Evolutionary conservation across 2,797 vertebrate species (phyloP).

Genomic region (Heliangelus exortis): DNA sequence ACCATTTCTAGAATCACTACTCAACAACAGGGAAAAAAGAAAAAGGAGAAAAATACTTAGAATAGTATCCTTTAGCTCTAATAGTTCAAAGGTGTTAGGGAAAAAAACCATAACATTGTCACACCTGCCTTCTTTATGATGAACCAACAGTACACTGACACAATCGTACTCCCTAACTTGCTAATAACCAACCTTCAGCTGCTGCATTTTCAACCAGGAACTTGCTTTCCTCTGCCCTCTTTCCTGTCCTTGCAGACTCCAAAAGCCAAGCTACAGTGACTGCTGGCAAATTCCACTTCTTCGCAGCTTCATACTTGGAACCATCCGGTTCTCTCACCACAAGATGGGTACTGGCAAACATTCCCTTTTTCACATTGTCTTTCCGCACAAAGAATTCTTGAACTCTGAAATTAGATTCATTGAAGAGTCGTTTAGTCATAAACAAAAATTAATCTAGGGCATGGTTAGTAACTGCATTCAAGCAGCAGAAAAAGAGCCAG

Average conservation of each 20-base stretch:
- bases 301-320: slow-evolving; percentile 94
- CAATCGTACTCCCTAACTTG: background rate
- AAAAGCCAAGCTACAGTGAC: slow-evolving; percentile 91
- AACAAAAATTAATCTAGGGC: background rate
- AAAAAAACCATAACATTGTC: background rate
- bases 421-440: background rate
- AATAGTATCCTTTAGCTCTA: background rate
- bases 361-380: slow-evolving; percentile 89
- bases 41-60: background rate
- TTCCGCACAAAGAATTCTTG: slow-evolving; percentile 97
- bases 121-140: accelerated
- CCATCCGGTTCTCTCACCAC: slow-evolving; percentile 88
- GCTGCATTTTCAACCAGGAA: slow-evolving; percentile 85
- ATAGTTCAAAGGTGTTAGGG: background rate
- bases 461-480: background rate
- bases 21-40: background rate
- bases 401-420: slow-evolving; percentile 80
- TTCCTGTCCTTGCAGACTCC: slow-evolving; percentile 86
- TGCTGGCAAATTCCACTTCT: slow-evolving; percentile 94
- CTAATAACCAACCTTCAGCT: slow-evolving; percentile 81
- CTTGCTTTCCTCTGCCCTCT: slow-evolving; percentile 83
- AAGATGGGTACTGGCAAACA: slow-evolving; percentile 95
- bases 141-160: background rate
- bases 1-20: background rate
- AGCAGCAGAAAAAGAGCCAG: background rate